phyloP scores from a whole-genome alignment of 2,888 invertebrate species.

The Cryptus viduatorius region DNA sequence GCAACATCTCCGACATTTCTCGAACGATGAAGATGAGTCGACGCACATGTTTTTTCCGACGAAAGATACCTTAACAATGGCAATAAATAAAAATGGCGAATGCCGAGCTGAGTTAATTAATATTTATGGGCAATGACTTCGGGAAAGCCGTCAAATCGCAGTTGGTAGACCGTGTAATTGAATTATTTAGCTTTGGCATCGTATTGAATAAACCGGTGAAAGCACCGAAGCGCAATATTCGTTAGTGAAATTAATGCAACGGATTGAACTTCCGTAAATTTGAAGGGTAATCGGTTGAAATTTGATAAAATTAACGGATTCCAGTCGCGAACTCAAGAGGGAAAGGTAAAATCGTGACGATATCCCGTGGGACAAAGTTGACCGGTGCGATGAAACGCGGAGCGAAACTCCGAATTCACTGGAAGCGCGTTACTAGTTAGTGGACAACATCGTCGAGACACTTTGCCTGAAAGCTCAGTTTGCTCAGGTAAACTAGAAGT shows the following conservation, averaged over 20 bases:
- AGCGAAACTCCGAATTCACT: slow-evolving; percentile 44
- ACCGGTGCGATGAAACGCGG: slow-evolving; percentile 16
- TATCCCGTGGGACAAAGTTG: slow-evolving; percentile 55
- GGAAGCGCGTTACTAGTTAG: slow-evolving; percentile 43
- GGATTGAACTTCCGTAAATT: slow-evolving; percentile 36
- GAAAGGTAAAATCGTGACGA: slow-evolving; percentile 37
- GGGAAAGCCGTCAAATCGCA: neutral
- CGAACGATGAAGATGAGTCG: slow-evolving; percentile 21
- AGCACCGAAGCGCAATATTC: slow-evolving; percentile 21
- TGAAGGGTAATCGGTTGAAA: slow-evolving; percentile 32
- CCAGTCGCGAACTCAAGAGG: slow-evolving; percentile 22
- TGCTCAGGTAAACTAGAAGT: slow-evolving; percentile 47
- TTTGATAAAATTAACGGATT: slow-evolving; percentile 65
- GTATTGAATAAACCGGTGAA: neutral
- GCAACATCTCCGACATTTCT: slow-evolving; percentile 42
- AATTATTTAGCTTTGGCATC: slow-evolving; percentile 7
- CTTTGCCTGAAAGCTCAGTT: slow-evolving; percentile 44
- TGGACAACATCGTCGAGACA: slow-evolving; percentile 48
- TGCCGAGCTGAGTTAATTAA: slow-evolving; percentile 5
- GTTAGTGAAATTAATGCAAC: slow-evolving; percentile 15
- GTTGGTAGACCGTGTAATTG: slow-evolving; percentile 3
- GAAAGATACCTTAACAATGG: neutral
- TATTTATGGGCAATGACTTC: neutral
- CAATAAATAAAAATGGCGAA: neutral
- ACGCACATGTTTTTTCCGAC: too few species aligned